phyloP scores from a whole-genome alignment of 2,113 vertebrate genomes.

The Dasyornis broadbenti region DNA sequence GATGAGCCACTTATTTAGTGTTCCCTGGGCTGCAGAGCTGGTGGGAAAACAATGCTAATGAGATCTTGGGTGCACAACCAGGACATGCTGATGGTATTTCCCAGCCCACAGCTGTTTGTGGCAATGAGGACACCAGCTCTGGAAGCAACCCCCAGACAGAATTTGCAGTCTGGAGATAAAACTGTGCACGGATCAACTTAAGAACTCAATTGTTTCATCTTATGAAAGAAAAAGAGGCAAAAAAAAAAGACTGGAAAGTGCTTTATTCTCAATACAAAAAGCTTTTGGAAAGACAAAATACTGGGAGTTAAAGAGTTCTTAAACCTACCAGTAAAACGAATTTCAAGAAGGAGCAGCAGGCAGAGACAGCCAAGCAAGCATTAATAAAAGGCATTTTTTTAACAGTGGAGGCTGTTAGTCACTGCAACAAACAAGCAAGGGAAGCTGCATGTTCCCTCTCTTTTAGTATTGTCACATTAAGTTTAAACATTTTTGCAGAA shows the following conservation, averaged over 20 bases:
- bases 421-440: neutral
- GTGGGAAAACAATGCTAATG: neutral
- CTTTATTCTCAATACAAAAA: neutral
- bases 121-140: neutral
- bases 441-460: neutral
- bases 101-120: neutral
- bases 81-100: neutral
- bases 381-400: slow-evolving; percentile 3
- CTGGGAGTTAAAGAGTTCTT: neutral
- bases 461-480: neutral
- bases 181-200: neutral
- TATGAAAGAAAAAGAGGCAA: neutral
- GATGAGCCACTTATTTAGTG: neutral
- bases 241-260: neutral
- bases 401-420: neutral
- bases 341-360: neutral
- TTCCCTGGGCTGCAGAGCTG: neutral
- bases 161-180: neutral
- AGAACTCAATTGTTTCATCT: neutral
- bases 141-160: neutral
- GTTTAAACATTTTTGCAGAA: neutral
- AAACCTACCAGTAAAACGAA: neutral
- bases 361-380: neutral
- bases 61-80: neutral
- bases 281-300: neutral